Evolutionary conservation across 1,140 invertebrate genomes (phyloP).

Genomic region (Leguminivora glycinivorella): DNA sequence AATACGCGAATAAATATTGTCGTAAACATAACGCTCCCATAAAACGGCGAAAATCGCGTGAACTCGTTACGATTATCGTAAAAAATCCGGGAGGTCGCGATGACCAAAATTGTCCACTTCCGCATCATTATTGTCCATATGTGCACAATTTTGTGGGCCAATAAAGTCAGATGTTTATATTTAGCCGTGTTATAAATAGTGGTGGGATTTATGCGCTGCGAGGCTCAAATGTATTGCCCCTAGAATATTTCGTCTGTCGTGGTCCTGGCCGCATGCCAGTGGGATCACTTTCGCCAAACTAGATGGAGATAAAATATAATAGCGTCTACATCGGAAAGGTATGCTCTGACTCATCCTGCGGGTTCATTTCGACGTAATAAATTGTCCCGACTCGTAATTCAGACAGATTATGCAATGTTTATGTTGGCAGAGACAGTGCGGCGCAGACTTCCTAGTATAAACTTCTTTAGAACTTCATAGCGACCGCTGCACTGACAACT

Average conservation of each 20-base stretch:
- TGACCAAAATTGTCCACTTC: slow-evolving; percentile 30
- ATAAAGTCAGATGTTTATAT: slow-evolving; percentile 52
- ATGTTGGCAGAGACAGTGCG: slow-evolving; percentile 10
- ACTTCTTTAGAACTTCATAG: not conserved
- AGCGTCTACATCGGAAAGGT: slow-evolving; percentile 4
- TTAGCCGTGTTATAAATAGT: slow-evolving; percentile 50
- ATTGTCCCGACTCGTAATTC: slow-evolving; percentile 29
- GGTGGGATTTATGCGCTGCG: slow-evolving; percentile 48
- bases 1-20: slow-evolving; percentile 14
- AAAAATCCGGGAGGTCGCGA: slow-evolving; percentile 23
- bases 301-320: slow-evolving; percentile 26
- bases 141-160: slow-evolving; percentile 33
- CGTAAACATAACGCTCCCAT: slow-evolving; percentile 16
- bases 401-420: slow-evolving; percentile 31
- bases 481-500: not conserved
- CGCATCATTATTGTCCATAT: slow-evolving; percentile 17
- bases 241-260: slow-evolving; percentile 73
- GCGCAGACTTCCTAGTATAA: slow-evolving; percentile 12
- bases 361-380: slow-evolving; percentile 7
- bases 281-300: slow-evolving; percentile 67
- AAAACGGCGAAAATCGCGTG: slow-evolving; percentile 11
- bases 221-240: slow-evolving; percentile 56
- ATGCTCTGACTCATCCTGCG: not conserved
- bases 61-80: slow-evolving; percentile 29
- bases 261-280: slow-evolving; percentile 60